Evolutionary conservation across 2,113 vertebrate species (phyloP).

Genomic region (Trichechus manatus): DNA sequence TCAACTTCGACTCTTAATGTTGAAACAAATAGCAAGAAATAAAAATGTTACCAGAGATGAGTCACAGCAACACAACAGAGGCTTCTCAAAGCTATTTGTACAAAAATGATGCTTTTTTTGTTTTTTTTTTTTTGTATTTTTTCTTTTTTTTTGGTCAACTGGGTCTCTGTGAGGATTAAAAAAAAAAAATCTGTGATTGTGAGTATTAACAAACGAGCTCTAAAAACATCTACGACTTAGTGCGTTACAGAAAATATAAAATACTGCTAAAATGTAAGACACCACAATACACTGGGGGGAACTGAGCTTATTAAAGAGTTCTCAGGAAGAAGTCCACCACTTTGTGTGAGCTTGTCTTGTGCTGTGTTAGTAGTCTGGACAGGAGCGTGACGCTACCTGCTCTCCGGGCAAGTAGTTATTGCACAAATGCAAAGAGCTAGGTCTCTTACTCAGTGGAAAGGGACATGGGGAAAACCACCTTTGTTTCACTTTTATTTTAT

Average conservation of each 20-base stretch:
- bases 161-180: constrained; percentile 87
- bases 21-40: constrained; percentile 90
- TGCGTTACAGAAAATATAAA: constrained; percentile 91
- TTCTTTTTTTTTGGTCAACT: constrained; percentile 89
- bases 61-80: constrained; percentile 90
- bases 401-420: constrained; percentile 92
- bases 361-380: constrained; percentile 92
- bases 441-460: constrained; percentile 84
- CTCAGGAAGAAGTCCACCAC: constrained; percentile 88
- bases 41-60: constrained; percentile 90
- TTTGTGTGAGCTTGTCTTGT: constrained; percentile 87
- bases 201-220: constrained; percentile 89
- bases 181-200: constrained; percentile 87
- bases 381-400: constrained; percentile 87
- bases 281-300: constrained; percentile 86
- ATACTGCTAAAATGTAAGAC: constrained; percentile 92
- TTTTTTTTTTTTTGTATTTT: constrained; percentile 79
- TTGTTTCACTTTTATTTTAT: neutral
- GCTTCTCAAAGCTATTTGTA: constrained; percentile 91
- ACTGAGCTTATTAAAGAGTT: constrained; percentile 87
- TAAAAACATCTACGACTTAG: constrained; percentile 92
- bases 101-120: constrained; percentile 87
- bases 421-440: constrained; percentile 90
- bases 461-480: constrained; percentile 56
- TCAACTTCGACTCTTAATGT: constrained; percentile 88